A percentile compares a stretch with the other conserved stretches of the same genome.
phyloP scores from a whole-genome alignment of 1,140 invertebrate species.

The Drosophila rufa region DNA sequence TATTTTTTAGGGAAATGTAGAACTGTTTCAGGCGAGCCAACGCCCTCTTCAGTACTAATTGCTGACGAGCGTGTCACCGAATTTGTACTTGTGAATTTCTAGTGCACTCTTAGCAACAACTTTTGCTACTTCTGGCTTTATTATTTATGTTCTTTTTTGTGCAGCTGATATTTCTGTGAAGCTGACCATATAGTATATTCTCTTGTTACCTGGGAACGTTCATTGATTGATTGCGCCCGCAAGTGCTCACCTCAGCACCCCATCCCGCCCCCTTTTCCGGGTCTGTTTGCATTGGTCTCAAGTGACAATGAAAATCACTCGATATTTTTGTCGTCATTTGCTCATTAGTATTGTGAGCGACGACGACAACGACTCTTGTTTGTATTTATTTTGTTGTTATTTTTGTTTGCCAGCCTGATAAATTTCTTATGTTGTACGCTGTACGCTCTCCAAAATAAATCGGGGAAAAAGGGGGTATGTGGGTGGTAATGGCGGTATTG shows the following conservation, averaged over 20 bases:
- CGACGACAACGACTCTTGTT: slow-evolving; percentile 42
- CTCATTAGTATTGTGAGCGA: slow-evolving; percentile 67
- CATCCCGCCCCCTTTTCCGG: slow-evolving; percentile 38
- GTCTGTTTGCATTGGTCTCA: slow-evolving; percentile 67
- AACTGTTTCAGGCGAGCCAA: neutral
- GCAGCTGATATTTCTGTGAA: neutral
- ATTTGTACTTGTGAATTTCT: too few species aligned
- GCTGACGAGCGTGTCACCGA: too few species aligned
- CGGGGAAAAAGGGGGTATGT: neutral
- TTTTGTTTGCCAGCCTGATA: slow-evolving; percentile 57
- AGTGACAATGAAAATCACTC: slow-evolving; percentile 77
- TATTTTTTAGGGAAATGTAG: neutral
- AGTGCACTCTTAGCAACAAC: too few species aligned
- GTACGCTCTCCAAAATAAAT: slow-evolving; percentile 18
- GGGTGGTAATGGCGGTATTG: slow-evolving; percentile 40
- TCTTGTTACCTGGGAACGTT: slow-evolving; percentile 26
- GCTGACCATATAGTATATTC: neutral
- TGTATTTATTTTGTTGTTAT: slow-evolving; percentile 29
- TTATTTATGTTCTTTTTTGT: neutral
- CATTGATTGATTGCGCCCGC: slow-evolving; percentile 60
- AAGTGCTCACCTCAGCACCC: slow-evolving; percentile 28
- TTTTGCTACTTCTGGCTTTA: neutral
- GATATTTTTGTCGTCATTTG: slow-evolving; percentile 66
- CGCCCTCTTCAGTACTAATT: too few species aligned
- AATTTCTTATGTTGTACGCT: slow-evolving; percentile 65